A percentile compares a stretch with the other conserved stretches of the same genome.
These are phyloP conservation scores for Diplogasteroides magnus DNA, from an alignment of 1,140 invertebrate genomes.

Conservation along the genomic window DNA sequence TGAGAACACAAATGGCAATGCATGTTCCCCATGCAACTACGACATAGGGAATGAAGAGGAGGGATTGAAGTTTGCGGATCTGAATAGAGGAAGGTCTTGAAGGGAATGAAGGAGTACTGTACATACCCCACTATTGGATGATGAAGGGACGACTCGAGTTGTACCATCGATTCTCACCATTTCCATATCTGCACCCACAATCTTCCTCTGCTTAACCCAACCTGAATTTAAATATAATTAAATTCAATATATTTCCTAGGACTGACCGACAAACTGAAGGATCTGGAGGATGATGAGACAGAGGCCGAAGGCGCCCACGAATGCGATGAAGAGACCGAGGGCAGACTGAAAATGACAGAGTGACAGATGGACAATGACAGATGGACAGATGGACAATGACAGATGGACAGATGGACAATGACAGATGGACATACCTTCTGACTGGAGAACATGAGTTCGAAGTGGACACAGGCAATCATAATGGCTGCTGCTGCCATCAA, in stretches of 20 bases:
- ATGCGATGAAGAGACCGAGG: constrained; percentile 5
- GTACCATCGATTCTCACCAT: constrained; percentile 10
- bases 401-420: not conserved
- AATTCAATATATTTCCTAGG: not conserved
- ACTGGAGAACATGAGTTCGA: constrained; percentile 24
- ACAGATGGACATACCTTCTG: constrained; percentile 17
- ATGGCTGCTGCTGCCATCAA: constrained; percentile 21
- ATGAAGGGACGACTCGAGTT: constrained; percentile 6
- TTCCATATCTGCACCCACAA: constrained; percentile 10
- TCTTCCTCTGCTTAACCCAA: not conserved
- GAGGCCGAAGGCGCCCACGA: constrained; percentile 12
- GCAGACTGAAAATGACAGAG: constrained; percentile 5
- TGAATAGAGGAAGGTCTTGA: not conserved
- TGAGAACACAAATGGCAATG: constrained; percentile 13
- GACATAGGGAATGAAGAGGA: not conserved
- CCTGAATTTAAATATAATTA: not conserved
- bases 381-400: not conserved
- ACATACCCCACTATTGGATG: not conserved
- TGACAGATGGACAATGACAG: not conserved
- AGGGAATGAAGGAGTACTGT: too few relatives aligned
- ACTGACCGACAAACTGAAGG: constrained; percentile 7
- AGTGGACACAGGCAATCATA: constrained; percentile 35
- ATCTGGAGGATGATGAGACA: not conserved
- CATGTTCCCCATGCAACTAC: constrained; percentile 4
- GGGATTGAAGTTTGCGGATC: not conserved